Evolutionary conservation across 2,888 invertebrate genomes (phyloP).

Genomic region (Embidobia sp.): DNA sequence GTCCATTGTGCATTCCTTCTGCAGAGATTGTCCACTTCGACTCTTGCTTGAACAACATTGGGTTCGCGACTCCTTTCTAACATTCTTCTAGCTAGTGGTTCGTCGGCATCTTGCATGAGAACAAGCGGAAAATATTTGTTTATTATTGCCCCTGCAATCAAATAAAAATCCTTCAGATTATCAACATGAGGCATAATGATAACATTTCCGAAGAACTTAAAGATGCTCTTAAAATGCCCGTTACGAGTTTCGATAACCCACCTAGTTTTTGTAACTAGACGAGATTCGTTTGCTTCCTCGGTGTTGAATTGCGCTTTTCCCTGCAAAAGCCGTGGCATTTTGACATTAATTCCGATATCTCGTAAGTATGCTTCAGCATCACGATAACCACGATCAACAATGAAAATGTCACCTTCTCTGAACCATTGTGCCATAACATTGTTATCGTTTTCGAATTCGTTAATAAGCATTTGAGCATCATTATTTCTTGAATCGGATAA

Average conservation of each 20-base stretch:
- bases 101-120: constrained; percentile 28
- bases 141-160: constrained; percentile 49
- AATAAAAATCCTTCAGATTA: constrained; percentile 14
- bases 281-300: constrained; percentile 17
- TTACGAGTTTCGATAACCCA: constrained; percentile 48
- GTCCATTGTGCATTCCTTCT: constrained; percentile 47
- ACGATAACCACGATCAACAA: constrained; percentile 22
- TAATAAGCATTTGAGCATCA: constrained; percentile 10
- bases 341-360: constrained; percentile 1
- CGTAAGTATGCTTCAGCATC: constrained; percentile 9
- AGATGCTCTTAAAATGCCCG: constrained; percentile 40
- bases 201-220: constrained; percentile 41
- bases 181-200: constrained; percentile 13
- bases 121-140: constrained; percentile 39
- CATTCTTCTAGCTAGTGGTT: constrained; percentile 28
- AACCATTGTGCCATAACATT: constrained; percentile 16
- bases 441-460: background rate
- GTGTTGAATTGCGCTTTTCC: constrained; percentile 8
- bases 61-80: constrained; percentile 20
- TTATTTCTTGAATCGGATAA: constrained; percentile 31
- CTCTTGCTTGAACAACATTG: constrained; percentile 50
- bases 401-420: constrained; percentile 17
- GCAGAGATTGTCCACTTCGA: constrained; percentile 41
- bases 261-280: constrained; percentile 35
- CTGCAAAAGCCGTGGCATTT: constrained; percentile 10